phyloP scores from a whole-genome alignment of 2,113 vertebrate genomes.

The Chunga burmeisteri region DNA sequence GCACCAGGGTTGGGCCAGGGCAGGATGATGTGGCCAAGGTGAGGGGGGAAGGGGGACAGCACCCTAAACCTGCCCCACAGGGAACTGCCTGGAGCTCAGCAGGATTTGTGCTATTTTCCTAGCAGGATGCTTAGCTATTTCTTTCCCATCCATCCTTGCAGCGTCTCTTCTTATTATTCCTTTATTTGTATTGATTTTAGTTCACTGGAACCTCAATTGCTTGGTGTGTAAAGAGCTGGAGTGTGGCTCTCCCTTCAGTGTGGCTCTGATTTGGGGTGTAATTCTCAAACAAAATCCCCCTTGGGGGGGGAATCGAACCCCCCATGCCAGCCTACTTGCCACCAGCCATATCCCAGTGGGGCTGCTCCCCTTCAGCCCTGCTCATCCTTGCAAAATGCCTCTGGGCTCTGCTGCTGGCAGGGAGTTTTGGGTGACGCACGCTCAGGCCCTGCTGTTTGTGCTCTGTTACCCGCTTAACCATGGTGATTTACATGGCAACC shows the following conservation, averaged over 20 bases:
- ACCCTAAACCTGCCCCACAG: background rate
- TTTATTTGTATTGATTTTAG: slow-evolving; percentile 45
- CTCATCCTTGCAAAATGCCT: rapidly evolving
- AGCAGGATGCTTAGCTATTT: background rate
- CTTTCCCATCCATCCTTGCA: background rate
- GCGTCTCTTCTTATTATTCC: slow-evolving; percentile 25
- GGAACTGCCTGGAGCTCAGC: background rate
- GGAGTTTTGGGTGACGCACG: background rate
- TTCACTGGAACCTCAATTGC: background rate
- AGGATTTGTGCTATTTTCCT: background rate
- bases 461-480: slow-evolving; percentile 32
- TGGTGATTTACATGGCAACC: slow-evolving; percentile 66
- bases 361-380: background rate
- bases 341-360: rapidly evolving
- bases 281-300: background rate
- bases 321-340: rapidly evolving
- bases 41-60: rapidly evolving
- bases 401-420: background rate
- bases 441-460: background rate
- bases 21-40: background rate
- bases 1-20: background rate
- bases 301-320: too few relatives aligned
- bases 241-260: background rate
- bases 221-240: background rate
- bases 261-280: background rate